Conservation (phyloP, 2,113 vertebrate species). For the Corythoichthys haematopterus region DNA sequence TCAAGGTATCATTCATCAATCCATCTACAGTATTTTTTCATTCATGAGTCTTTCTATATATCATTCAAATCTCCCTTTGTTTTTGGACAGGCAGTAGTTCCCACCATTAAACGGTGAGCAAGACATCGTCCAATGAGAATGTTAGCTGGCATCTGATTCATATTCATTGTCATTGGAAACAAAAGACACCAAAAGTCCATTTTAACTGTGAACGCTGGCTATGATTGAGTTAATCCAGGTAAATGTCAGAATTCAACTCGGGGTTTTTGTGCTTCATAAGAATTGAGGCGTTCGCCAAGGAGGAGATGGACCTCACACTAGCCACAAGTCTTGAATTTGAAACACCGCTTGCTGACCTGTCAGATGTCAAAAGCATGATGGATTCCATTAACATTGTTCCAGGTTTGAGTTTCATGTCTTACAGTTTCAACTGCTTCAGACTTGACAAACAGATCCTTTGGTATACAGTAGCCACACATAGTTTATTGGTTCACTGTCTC, state of each 20-base stretch:
- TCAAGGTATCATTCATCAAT: slow-evolving; percentile 76
- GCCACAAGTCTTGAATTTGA: slow-evolving; percentile 75
- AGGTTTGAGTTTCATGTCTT: slow-evolving; percentile 64
- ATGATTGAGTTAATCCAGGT: not conserved
- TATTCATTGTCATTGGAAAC: not conserved
- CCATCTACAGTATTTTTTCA: not conserved
- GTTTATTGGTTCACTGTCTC: too few species aligned
- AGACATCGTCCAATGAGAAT: slow-evolving; percentile 15
- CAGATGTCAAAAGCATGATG: slow-evolving; percentile 86
- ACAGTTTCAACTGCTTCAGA: not conserved
- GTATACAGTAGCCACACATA: too few species aligned
- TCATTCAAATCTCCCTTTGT: slow-evolving; percentile 21
- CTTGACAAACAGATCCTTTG: too few species aligned
- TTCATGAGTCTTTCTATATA: not conserved
- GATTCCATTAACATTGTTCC: slow-evolving; percentile 82
- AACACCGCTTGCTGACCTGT: slow-evolving; percentile 76
- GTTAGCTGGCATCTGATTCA: not conserved
- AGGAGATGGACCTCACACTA: slow-evolving; percentile 75
- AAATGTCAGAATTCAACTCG: not conserved
- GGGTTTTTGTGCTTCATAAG: slow-evolving; percentile 52
- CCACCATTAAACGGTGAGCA: slow-evolving; percentile 82
- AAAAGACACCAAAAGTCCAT: too few species aligned
- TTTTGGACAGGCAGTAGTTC: slow-evolving; percentile 76
- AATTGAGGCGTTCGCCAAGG: slow-evolving; percentile 78
- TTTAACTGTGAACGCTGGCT: too few species aligned